Conservation (phyloP, 2,888 invertebrate species). For the Tetrapedia diversipes region DNA sequence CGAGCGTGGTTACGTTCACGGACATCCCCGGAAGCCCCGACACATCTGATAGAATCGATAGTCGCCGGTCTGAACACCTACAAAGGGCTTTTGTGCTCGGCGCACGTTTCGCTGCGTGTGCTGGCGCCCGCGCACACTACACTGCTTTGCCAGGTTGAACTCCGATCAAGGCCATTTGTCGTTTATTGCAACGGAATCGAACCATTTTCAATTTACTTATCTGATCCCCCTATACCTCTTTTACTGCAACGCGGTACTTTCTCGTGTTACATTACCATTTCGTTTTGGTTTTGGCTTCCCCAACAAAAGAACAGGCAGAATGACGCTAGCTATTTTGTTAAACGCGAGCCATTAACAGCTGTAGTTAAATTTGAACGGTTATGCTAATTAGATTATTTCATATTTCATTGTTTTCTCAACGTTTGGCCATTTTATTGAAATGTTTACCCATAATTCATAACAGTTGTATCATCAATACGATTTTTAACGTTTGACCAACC, state of each 20-base stretch:
- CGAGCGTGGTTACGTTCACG: conserved; percentile 35
- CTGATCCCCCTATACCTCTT: conserved; percentile 4
- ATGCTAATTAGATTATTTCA: too few relatives aligned
- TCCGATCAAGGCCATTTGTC: conserved; percentile 69
- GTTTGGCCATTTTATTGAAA: too few relatives aligned
- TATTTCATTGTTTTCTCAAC: too few relatives aligned
- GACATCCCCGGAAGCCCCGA: conserved; percentile 47
- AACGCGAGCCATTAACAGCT: not conserved
- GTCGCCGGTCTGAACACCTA: conserved; percentile 48
- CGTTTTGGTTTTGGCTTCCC: not conserved
- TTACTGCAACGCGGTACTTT: not conserved
- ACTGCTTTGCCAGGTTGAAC: conserved; percentile 41
- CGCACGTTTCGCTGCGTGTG: conserved; percentile 28
- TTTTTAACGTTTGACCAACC: too few relatives aligned
- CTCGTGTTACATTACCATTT: conserved; percentile 16
- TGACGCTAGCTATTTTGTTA: not conserved
- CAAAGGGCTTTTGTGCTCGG: conserved; percentile 51
- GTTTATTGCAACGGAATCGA: conserved; percentile 63
- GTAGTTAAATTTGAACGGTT: not conserved
- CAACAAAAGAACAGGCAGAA: not conserved
- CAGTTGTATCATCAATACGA: too few relatives aligned
- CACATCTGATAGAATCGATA: conserved; percentile 63
- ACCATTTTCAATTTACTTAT: conserved; percentile 64
- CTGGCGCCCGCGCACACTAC: conserved; percentile 7
- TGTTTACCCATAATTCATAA: too few relatives aligned